Conservation (phyloP, 2,888 invertebrate species). For the Enoplolaimus lenunculus region DNA sequence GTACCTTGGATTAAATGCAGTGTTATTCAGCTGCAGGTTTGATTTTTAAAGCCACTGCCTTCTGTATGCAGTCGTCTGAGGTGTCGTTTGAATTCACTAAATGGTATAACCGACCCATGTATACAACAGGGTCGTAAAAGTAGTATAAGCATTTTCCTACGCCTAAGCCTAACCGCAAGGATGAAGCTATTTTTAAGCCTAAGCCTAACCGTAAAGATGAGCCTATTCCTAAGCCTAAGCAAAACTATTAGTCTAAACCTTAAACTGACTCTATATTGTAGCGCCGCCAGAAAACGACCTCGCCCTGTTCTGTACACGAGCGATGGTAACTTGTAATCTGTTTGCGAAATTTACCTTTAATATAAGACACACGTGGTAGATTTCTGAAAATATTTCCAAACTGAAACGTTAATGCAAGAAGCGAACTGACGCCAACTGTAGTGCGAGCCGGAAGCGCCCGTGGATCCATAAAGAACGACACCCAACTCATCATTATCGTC, state of each 20-base stretch:
- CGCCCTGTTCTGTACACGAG: conserved; percentile 35
- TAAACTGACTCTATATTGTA: conserved; percentile 40
- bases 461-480: conserved; percentile 39
- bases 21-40: too few species aligned
- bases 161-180: too few species aligned
- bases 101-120: too few species aligned
- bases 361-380: conserved; percentile 37
- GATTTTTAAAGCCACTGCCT: too few species aligned
- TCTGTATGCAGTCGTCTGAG: too few species aligned
- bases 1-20: too few species aligned
- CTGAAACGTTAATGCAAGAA: conserved; percentile 35
- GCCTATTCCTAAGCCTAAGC: too few species aligned
- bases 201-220: conserved; percentile 37
- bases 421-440: conserved; percentile 37
- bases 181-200: conserved; percentile 38
- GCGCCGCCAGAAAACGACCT: conserved; percentile 36
- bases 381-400: conserved; percentile 39
- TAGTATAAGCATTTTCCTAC: too few species aligned
- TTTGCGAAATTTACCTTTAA: conserved; percentile 30
- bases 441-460: conserved; percentile 38
- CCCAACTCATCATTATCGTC: conserved; percentile 37
- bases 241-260: too few species aligned
- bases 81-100: too few species aligned
- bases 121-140: conserved; percentile 37
- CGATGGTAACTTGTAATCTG: conserved; percentile 23